Evolutionary conservation across 1,140 invertebrate genomes (phyloP), one percentile per base, ranked within the genome.

Genomic region (Sarcophaga peregrina): DNA sequence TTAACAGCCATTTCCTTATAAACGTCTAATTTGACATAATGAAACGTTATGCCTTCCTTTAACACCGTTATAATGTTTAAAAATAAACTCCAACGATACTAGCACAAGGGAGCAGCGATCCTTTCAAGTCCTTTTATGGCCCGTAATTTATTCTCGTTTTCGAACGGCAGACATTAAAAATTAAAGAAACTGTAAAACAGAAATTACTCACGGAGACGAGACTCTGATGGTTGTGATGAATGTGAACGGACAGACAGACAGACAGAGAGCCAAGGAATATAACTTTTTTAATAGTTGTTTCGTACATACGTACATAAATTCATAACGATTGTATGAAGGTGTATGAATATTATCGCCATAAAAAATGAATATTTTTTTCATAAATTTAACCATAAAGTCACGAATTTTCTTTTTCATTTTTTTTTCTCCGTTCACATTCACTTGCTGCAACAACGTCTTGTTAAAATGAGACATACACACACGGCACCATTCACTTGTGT

Each of bases 321-420:
- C 25, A 37, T 37, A 37, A 37, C 25, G 25, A 37, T 37, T 37
- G 25, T 37, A 37, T 37, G 25, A 4, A 37, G 25, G 25, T 37
- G 25, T 37, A 37, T 37, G 25, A 37, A 37, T 37, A 37, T 37
- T 37, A 37, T 37, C 25, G 25, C 52, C 52, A 54, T n/a, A 58
- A 58, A n/a, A 58, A 58, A 58, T 37, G 25, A 37, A 37, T 37
- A 37, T 37, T 58, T 58, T n/a, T n/a, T 58, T 58, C 54, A 58
- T 58, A 58, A 58, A 58, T 58, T 58, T 58, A 58, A n/a, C 54
- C 54, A 58, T n/a, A 58, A 58, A 58, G 54, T 58, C 54, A 58
- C 54, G 54, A 58, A 58, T 58, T 58, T 37, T 37, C 4, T 37
- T 37, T 37, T 37, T 4, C 4, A 4, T 2, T 37, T 37, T 37